Base-by-base conservation (phyloP, 2,888 invertebrate genomes). In the Diogma glabrata region DNA sequence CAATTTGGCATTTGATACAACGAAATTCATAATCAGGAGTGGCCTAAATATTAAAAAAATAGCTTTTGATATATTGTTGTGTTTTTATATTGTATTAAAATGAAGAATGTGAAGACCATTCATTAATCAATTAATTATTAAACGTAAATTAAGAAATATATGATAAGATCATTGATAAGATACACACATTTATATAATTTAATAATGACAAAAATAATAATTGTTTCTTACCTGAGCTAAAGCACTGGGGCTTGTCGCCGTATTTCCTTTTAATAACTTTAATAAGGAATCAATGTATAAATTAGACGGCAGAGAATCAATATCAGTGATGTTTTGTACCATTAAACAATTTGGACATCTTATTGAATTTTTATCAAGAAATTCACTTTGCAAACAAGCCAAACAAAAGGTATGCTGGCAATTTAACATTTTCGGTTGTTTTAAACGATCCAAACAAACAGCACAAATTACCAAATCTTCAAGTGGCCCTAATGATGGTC, bases 351-450 rank as follows among this genome's bases (percentile, higher is more conserved):
- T 71, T 1, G 83, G 81, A 57, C 83, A 84, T 23, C 12, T 24
- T 24, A 46, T 16, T 16, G 17, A 24, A 24, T 46, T 46, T 16
- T 24, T n/a, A 24, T 46, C 23, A 16, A 24, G 16, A 16, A 46
- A 46, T 17, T 16, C 9, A 24, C 23, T 46, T 26, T 46, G 46
- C 3, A 46, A 10, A 57, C 82, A 82, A 2, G 71, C 66, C 52
- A 74, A 64, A 55, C 82, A 82, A 63, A 81, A 82, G 1, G 80
- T 81, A 60, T 82, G 82, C 58, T 81, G 81, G 58, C 82, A 82
- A 1, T 77, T 75, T 57, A 82, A 64, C 79, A 80, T 81, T 63
- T 75, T 76, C 2, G 79, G 77, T 40, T 75, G 72, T 56, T 70
- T 67, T 6, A 81, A 65, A 22, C 73, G 69, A 56, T 77, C 76